Percentiles rank a stretch among this genome's conserved stretches.
Evolutionary conservation across 2,888 invertebrate species (phyloP).

Genomic region (Apoda limacodes): DNA sequence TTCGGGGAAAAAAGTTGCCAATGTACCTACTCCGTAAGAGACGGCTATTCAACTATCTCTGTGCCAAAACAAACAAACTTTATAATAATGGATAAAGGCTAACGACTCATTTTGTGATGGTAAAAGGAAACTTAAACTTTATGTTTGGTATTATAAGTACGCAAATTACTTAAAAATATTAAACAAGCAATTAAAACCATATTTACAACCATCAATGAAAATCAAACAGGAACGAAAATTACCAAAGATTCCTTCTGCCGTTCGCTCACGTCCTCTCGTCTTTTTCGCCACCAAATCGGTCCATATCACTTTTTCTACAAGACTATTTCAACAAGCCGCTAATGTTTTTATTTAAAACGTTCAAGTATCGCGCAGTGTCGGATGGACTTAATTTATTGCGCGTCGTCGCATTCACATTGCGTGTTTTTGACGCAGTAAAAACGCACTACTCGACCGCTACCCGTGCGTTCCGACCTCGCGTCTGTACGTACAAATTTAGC

Average conservation of each 20-base stretch:
- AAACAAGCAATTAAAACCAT: too few relatives aligned
- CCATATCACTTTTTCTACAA: constrained; percentile 55
- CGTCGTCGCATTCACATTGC: constrained; percentile 39
- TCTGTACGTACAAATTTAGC: constrained; percentile 50
- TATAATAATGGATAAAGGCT: too few relatives aligned
- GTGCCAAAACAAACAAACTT: too few relatives aligned
- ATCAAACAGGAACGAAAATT: constrained; percentile 10
- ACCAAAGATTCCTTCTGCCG: constrained; percentile 12
- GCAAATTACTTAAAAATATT: too few relatives aligned
- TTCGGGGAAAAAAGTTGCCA: too few relatives aligned
- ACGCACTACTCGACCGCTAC: constrained; percentile 32
- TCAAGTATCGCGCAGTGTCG: constrained; percentile 59
- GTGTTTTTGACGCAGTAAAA: constrained; percentile 57
- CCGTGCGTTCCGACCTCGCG: constrained; percentile 32
- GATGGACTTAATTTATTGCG: constrained; percentile 63
- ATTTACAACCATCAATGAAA: too few relatives aligned
- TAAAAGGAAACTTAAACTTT: too few relatives aligned
- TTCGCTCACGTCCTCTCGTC: constrained; percentile 31
- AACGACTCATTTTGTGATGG: too few relatives aligned
- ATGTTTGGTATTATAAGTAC: too few relatives aligned
- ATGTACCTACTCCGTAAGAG: too few relatives aligned
- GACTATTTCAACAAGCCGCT: constrained; percentile 62
- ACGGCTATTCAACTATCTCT: too few relatives aligned
- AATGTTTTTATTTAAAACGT: constrained; percentile 68
- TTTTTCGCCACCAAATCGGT: constrained; percentile 56